phyloP scores from a whole-genome alignment of 2,888 invertebrate genomes.

The Phragmatobia fuliginosa region DNA sequence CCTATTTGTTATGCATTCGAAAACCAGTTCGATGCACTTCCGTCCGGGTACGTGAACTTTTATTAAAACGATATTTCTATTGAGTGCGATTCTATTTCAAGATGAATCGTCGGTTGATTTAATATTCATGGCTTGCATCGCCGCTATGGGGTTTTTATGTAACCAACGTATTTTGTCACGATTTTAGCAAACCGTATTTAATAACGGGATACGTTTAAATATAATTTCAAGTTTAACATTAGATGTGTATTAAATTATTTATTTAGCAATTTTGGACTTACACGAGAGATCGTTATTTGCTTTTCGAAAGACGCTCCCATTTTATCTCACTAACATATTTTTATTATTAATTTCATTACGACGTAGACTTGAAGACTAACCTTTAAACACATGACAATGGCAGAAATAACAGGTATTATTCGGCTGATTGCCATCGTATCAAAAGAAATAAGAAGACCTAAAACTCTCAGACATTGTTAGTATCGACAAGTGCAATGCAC shows the following conservation, averaged over 20 bases:
- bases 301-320: no score
- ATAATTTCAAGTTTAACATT: neutral
- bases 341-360: no score
- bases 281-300: no score
- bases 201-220: neutral
- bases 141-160: neutral
- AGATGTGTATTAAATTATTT: no score
- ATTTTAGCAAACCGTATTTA: neutral
- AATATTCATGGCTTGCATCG: neutral
- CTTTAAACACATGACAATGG: no score
- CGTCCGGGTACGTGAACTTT: conserved; percentile 24
- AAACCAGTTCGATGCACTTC: conserved; percentile 35
- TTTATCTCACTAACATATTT: no score
- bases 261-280: no score
- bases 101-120: conserved; percentile 12
- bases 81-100: conserved; percentile 17
- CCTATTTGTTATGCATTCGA: neutral
- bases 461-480: neutral
- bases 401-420: no score
- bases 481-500: neutral
- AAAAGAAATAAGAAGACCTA: no score
- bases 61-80: conserved; percentile 18
- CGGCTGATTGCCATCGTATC: no score
- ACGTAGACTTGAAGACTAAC: no score
- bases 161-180: neutral